A percentile compares a stretch with the other conserved stretches of the same genome.
phyloP scores from a whole-genome alignment of 92 coral and sea anemone genomes.

The Ricordea florida region DNA sequence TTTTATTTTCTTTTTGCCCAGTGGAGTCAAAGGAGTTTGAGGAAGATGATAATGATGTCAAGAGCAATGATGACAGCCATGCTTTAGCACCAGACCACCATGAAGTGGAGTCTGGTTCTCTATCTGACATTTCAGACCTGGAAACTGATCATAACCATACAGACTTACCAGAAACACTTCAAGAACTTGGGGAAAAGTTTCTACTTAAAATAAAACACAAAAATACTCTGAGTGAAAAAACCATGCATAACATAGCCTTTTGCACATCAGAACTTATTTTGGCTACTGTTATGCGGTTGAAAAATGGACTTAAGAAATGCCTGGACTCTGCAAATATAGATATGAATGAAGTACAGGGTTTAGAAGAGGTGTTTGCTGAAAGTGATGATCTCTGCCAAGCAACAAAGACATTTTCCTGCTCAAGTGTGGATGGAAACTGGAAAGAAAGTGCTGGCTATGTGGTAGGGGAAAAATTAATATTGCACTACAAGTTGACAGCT shows the following conservation, averaged over 20 bases:
- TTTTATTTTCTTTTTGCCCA: not conserved
- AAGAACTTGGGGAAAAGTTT: slow-evolving; percentile 3
- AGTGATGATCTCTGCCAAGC: not conserved
- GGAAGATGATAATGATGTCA: not conserved
- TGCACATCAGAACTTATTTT: slow-evolving; percentile 13
- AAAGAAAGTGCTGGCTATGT: slow-evolving; percentile 5
- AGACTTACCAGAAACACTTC: not conserved
- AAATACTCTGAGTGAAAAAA: not conserved
- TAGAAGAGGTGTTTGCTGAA: slow-evolving; percentile 13
- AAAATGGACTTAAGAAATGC: not conserved
- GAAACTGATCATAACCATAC: not conserved
- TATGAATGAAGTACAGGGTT: not conserved
- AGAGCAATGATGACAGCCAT: not conserved
- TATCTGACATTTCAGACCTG: not conserved
- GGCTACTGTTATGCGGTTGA: not conserved
- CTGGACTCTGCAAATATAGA: not conserved
- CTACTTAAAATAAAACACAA: slow-evolving; percentile 3
- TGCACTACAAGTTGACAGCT: too few species aligned
- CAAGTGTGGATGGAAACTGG: not conserved
- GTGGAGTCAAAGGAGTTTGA: not conserved
- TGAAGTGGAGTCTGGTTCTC: not conserved
- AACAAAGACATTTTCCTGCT: not conserved
- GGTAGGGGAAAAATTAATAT: not conserved
- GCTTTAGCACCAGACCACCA: not conserved
- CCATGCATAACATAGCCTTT: not conserved